Percentiles rank a stretch among this genome's conserved stretches.
These are phyloP conservation scores for Solen grandis DNA, from an alignment of 1,140 invertebrate species.

Conservation along the genomic window DNA sequence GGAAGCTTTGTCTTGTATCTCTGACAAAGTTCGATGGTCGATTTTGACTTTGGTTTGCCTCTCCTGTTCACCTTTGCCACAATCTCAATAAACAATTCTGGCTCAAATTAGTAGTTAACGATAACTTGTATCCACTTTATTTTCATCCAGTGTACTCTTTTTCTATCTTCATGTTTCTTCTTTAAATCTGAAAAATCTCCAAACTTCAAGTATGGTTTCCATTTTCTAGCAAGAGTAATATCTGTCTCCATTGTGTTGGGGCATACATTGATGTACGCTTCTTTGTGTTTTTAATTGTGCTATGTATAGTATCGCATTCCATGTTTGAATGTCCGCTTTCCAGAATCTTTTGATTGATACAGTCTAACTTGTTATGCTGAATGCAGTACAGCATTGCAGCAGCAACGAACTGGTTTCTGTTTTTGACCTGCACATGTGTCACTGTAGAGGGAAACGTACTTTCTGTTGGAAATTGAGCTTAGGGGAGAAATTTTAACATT, in stretches of 20 bases:
- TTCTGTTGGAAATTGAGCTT: slow-evolving; percentile 5
- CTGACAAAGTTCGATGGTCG: neutral
- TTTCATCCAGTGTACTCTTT: slow-evolving; percentile 16
- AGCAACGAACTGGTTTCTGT: slow-evolving; percentile 24
- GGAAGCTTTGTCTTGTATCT: slow-evolving; percentile 25
- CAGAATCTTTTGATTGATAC: slow-evolving; percentile 20
- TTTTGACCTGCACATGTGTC: slow-evolving; percentile 61
- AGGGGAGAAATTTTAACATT: slow-evolving; percentile 36
- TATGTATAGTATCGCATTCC: slow-evolving; percentile 29
- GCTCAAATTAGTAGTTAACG: slow-evolving; percentile 4
- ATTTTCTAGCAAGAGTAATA: slow-evolving; percentile 3
- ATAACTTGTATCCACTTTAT: slow-evolving; percentile 28
- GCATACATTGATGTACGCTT: slow-evolving; percentile 4
- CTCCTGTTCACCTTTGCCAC: neutral
- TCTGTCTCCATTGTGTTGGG: slow-evolving; percentile 22
- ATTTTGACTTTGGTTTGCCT: neutral
- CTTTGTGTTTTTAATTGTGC: slow-evolving; percentile 15
- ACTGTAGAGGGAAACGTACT: slow-evolving; percentile 44
- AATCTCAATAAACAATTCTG: slow-evolving; percentile 1
- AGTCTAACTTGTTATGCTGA: neutral
- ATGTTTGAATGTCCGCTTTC: slow-evolving; percentile 12
- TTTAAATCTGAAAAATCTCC: slow-evolving; percentile 3
- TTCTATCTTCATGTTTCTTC: neutral
- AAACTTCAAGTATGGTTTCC: slow-evolving; percentile 23
- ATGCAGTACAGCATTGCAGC: neutral